phyloP scores from a whole-genome alignment of 2,113 vertebrate species.

The Stigmatopora argus region DNA sequence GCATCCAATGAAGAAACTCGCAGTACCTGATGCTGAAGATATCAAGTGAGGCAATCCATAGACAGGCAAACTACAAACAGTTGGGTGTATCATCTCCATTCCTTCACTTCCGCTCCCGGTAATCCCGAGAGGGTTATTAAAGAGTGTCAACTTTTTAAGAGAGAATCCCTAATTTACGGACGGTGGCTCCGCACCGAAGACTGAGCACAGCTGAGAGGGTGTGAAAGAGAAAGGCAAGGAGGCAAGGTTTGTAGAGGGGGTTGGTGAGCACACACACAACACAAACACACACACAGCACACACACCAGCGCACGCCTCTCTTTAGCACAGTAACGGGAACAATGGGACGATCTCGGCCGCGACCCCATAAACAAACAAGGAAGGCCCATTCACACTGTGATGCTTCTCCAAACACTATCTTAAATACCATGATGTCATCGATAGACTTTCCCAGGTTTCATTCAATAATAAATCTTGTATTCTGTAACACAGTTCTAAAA shows the following conservation, averaged over 20 bases:
- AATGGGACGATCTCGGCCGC: slow-evolving; percentile 68
- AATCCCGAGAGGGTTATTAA: slow-evolving; percentile 17
- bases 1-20: background rate
- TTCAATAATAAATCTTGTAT: background rate
- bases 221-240: slow-evolving; percentile 59
- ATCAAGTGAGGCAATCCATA: slow-evolving; percentile 57
- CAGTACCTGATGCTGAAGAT: slow-evolving; percentile 65
- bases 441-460: background rate
- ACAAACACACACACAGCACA: too few relatives aligned
- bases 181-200: slow-evolving; percentile 43
- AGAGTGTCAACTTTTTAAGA: background rate
- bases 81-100: slow-evolving; percentile 66
- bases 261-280: slow-evolving; percentile 21
- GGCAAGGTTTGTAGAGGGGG: slow-evolving; percentile 57
- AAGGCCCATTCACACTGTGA: slow-evolving; percentile 35
- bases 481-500: background rate
- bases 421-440: background rate
- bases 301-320: slow-evolving; percentile 41
- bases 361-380: slow-evolving; percentile 55
- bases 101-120: slow-evolving; percentile 23
- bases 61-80: slow-evolving; percentile 44
- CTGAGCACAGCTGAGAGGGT: slow-evolving; percentile 65
- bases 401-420: slow-evolving; percentile 26
- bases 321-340: slow-evolving; percentile 62
- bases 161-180: slow-evolving; percentile 42